Evolutionary conservation across 2,797 vertebrate species (phyloP), one percentile per base, ranked within the genome.

Genomic region (Lagodon rhomboides): DNA sequence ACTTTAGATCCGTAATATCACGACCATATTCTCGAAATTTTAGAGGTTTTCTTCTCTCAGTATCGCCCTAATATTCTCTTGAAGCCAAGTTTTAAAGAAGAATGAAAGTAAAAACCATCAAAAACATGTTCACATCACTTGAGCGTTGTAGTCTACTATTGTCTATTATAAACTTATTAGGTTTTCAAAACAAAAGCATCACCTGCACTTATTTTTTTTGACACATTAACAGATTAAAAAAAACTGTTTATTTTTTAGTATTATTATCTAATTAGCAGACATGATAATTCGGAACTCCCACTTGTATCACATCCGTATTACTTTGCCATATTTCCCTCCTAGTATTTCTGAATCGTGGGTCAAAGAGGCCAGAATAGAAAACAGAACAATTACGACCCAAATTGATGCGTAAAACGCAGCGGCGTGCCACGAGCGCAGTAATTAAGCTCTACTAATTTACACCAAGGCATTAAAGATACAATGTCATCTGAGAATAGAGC

Each of bases 381-480:
- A 70, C 2, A 62, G 54, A 68, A 68, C 17, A 53, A 34, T 43
- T 43, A 72, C 25, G 53, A 73, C 51, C 3, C 34, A 38, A 63
- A 71, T 38, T 12, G 49, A 68, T 55, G 65, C 44, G 25, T 43
- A 18, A 72, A 77, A 60, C 13, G 47, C 8, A 3, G 18, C 60
- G 44, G n/a, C n/a, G 1, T 49, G 25, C 22, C 15, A 73, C 22
- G 17, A 58, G 55, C 5, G 15, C 43, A 38, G 22, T 84, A 75
- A 84, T 80, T 82, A 81, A 73, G 66, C 25, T 70, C 60, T 8
- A 38, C n/a, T 70, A 59, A 82, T 81, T 77, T 67, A 68, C 38
- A 53, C 41, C 16, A 56, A n/a, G 27, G 23, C 75, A 68, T 22
- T 34, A 34, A 34, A 15, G 50, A 81, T 79, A 61, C 62, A 58